phyloP scores from a whole-genome alignment of 2,888 invertebrate species.

The Cephus pulcher region DNA sequence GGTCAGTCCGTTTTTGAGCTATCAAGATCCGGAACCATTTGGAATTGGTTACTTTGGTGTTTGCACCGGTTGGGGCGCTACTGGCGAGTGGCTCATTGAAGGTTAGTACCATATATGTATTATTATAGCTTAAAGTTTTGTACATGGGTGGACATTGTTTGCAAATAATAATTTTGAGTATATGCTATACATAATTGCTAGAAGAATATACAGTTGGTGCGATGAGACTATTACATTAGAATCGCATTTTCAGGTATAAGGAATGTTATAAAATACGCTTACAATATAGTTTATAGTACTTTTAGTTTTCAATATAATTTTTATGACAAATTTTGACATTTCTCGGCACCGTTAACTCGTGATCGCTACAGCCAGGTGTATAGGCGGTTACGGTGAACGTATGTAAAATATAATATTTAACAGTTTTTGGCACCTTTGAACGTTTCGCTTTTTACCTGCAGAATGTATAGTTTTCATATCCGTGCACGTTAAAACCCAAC shows the following conservation, averaged over 20 bases:
- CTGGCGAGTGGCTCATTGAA: constrained; percentile 85
- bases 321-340: background rate
- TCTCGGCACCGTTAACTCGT: background rate
- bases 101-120: constrained; percentile 67
- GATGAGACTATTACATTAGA: background rate
- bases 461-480: background rate
- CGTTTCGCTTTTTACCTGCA: background rate
- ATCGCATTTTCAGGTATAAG: background rate
- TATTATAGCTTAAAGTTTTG: background rate
- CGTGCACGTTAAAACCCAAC: background rate
- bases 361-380: constrained; percentile 54
- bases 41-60: constrained; percentile 81
- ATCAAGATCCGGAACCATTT: constrained; percentile 78
- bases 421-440: background rate
- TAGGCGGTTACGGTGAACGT: constrained; percentile 55
- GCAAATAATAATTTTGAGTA: background rate
- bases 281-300: background rate
- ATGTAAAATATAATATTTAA: constrained; percentile 51
- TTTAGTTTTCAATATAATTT: background rate
- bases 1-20: constrained; percentile 78
- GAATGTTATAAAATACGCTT: background rate
- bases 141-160: background rate
- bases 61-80: constrained; percentile 89
- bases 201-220: background rate
- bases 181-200: background rate